A percentile compares a stretch with the other conserved stretches of the same genome.
Conservation (phyloP, 1,140 invertebrate species). For the Drosophila miranda region DNA sequence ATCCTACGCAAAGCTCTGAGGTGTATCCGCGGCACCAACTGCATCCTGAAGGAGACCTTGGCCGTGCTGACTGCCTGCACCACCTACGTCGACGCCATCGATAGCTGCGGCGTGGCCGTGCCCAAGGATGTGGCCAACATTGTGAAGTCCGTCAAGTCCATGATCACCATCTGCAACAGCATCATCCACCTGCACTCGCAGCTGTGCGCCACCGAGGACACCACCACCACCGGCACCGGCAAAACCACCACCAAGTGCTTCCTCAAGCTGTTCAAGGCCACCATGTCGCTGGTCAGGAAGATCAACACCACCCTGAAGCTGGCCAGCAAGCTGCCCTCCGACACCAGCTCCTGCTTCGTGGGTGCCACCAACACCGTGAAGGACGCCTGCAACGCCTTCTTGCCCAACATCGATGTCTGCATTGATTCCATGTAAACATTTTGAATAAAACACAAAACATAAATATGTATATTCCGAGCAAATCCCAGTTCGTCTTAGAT, state of each 20-base stretch:
- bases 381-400: constrained; percentile 30
- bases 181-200: constrained; percentile 34
- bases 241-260: constrained; percentile 21
- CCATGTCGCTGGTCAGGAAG: constrained; percentile 27
- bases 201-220: constrained; percentile 26
- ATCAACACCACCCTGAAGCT: constrained; percentile 34
- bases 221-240: background rate
- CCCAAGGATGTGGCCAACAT: constrained; percentile 48
- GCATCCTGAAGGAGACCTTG: constrained; percentile 48
- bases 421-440: constrained; percentile 23
- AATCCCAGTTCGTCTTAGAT: no score
- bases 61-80: constrained; percentile 30
- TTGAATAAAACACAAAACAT: background rate
- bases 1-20: constrained; percentile 23
- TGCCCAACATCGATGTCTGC: constrained; percentile 43
- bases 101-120: constrained; percentile 36
- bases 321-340: constrained; percentile 31
- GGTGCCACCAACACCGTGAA: constrained; percentile 39
- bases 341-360: constrained; percentile 43
- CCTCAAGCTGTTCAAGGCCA: constrained; percentile 28
- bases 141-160: constrained; percentile 30
- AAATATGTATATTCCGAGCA: no score
- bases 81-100: constrained; percentile 34
- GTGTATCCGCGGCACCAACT: constrained; percentile 51
- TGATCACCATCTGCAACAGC: constrained; percentile 30